These are phyloP conservation scores for Alosa alosa DNA, from an alignment of 2,113 vertebrate species.

Conservation along the genomic window DNA sequence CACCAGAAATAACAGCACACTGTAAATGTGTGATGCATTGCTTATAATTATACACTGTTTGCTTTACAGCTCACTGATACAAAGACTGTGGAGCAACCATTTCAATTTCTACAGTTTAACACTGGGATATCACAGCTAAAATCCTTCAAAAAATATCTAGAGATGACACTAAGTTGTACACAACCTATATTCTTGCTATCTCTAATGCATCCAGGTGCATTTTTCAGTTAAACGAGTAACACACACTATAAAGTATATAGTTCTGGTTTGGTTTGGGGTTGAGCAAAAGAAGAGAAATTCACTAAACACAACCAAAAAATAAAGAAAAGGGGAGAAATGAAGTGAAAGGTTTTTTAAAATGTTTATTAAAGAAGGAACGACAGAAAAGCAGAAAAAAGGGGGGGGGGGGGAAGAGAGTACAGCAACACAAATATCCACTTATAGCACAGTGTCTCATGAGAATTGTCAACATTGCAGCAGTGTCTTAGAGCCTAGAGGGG, in stretches of 20 bases:
- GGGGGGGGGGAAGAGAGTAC: slow-evolving; percentile 11
- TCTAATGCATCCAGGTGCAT: too few relatives aligned
- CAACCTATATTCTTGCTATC: too few relatives aligned
- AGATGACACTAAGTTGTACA: too few relatives aligned
- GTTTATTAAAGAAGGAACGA: slow-evolving; percentile 67
- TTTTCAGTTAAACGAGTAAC: too few relatives aligned
- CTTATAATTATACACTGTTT: background rate
- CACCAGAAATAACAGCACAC: background rate
- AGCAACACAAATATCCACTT: slow-evolving; percentile 36
- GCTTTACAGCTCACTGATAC: too few relatives aligned
- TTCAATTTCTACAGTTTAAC: too few relatives aligned
- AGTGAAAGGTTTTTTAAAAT: slow-evolving; percentile 50
- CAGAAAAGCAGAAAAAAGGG: slow-evolving; percentile 30
- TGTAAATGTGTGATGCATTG: background rate
- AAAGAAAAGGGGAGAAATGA: slow-evolving; percentile 36
- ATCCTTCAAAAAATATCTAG: too few relatives aligned
- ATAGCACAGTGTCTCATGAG: slow-evolving; percentile 21
- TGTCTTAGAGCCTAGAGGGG: slow-evolving; percentile 23
- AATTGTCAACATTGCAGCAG: slow-evolving; percentile 32
- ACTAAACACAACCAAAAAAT: slow-evolving; percentile 2
- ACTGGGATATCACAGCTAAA: too few relatives aligned
- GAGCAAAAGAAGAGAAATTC: background rate
- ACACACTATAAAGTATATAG: too few relatives aligned
- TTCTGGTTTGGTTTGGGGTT: too few relatives aligned
- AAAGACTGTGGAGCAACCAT: too few relatives aligned